These are phyloP conservation scores for Sepioteuthis lessoniana DNA, from an alignment of 2,888 invertebrate genomes.

Conservation along the genomic window DNA sequence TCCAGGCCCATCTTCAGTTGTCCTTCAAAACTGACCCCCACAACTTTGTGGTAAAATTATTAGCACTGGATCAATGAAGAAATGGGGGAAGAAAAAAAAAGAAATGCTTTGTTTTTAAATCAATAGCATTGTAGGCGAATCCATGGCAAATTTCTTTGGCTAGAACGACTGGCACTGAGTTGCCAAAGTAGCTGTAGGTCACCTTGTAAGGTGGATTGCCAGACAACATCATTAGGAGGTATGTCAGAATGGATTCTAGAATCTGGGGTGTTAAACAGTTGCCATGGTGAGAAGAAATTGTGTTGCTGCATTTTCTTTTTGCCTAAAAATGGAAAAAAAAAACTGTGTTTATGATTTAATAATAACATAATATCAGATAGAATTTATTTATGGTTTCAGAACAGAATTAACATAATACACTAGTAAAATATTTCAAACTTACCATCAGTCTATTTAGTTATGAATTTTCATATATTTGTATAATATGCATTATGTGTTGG, in stretches of 20 bases:
- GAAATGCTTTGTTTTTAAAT: conserved; percentile 21
- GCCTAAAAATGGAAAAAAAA: not conserved
- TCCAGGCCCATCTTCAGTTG: not conserved
- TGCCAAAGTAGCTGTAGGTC: not conserved
- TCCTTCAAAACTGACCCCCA: conserved; percentile 20
- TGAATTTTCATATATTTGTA: too few relatives aligned
- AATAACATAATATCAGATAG: not conserved
- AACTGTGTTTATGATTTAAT: not conserved
- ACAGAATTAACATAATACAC: too few relatives aligned
- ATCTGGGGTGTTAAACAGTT: not conserved
- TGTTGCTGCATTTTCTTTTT: not conserved
- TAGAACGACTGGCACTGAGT: not conserved
- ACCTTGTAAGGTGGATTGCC: conserved; percentile 7
- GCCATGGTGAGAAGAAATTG: not conserved
- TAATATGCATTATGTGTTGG: too few relatives aligned
- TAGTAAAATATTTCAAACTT: too few relatives aligned
- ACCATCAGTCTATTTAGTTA: too few relatives aligned
- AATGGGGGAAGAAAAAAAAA: not conserved
- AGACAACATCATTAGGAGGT: not conserved
- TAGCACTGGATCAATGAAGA: conserved; percentile 33
- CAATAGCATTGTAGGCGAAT: conserved; percentile 11
- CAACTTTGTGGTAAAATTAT: conserved; percentile 21
- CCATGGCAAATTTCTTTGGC: conserved; percentile 20
- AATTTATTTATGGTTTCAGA: too few relatives aligned
- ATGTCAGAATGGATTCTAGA: not conserved